Conservation (phyloP, 2,113 vertebrate genomes). For the Melanostigma gelatinosum region DNA sequence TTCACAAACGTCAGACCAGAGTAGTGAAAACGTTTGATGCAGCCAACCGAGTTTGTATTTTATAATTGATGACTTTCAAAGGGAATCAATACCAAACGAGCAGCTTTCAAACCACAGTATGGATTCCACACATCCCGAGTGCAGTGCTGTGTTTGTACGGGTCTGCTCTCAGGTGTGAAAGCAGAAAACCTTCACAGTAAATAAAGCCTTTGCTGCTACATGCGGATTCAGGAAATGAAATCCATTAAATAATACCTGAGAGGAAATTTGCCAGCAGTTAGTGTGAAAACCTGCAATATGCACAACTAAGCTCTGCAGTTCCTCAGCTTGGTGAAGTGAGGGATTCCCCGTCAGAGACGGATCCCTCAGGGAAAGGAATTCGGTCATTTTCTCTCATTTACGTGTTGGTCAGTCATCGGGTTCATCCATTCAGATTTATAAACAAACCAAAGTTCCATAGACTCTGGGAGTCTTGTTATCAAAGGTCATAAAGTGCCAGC, state of each 20-base stretch:
- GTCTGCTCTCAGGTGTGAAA: not conserved
- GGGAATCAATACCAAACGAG: too few relatives aligned
- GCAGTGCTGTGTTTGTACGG: too few relatives aligned
- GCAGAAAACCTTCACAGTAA: not conserved
- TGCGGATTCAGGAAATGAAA: conserved; percentile 8
- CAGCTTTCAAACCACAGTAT: too few relatives aligned
- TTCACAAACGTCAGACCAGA: too few relatives aligned
- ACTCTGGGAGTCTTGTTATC: conserved; percentile 17
- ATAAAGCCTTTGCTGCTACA: not conserved
- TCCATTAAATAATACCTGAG: conserved; percentile 7
- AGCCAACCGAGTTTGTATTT: too few relatives aligned
- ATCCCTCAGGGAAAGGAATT: too few relatives aligned
- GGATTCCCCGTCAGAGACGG: too few relatives aligned
- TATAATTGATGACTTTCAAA: too few relatives aligned
- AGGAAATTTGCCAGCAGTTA: not conserved
- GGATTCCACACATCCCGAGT: too few relatives aligned
- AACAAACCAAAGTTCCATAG: conserved; percentile 18
- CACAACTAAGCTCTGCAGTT: not conserved
- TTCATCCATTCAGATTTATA: not conserved
- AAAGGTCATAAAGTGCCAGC: conserved; percentile 33
- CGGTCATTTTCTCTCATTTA: too few relatives aligned
- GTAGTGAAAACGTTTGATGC: too few relatives aligned
- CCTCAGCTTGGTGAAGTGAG: not conserved
- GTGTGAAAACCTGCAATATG: not conserved
- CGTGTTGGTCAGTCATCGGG: not conserved